Base-by-base conservation (phyloP, 2,888 invertebrate genomes). In the Pachydiplax longipennis region DNA sequence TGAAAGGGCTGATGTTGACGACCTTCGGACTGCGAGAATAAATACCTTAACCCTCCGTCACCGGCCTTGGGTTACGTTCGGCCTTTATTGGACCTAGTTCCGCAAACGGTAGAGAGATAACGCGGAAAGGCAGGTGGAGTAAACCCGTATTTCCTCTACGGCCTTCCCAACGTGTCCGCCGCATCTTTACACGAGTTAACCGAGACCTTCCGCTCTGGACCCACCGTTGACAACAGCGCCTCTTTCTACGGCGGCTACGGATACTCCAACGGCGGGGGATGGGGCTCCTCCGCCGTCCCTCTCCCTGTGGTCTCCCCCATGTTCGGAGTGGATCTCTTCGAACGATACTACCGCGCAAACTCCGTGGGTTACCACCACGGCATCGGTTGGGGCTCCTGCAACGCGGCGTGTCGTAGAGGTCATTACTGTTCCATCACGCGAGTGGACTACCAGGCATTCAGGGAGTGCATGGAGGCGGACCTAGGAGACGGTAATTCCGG, bases 361-460 rank as follows among this genome's bases (percentile, higher is more conserved):
- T 96, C 96, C 31, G 97, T 97, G 25, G 95, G 96, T 90, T 93
- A 94, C 92, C 93, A 94, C 31, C 94, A 93, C 91, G 93, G 94
- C 6, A 94, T 94, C 15, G 93, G 94, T 15, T 97, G 97, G 93
- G 93, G 93, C 91, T 92, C 91, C 93, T 95, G 95, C 92, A 97
- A 96, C 93, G 96, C 96, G 18, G 95, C 96, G 25, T 98, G 98
- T 93, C 96, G 97, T 81, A 96, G 97, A 92, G 96, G 97, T 92
- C 98, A 98, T 93, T 97, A 97, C 94, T 98, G 98, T 94, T 97
- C 98, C 48, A 97, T 98, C 92, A 98, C 97, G 15, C 95, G 97
- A 90, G 95, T 98, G 90, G 98, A 98, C 93, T 97, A 96, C 93
- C 95, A 95, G 37, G 96, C 97, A 91, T 98, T 97, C 94, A 95